Evolutionary conservation across 2,113 vertebrate genomes (phyloP).

Genomic region (Syngnathoides biaculeatus): DNA sequence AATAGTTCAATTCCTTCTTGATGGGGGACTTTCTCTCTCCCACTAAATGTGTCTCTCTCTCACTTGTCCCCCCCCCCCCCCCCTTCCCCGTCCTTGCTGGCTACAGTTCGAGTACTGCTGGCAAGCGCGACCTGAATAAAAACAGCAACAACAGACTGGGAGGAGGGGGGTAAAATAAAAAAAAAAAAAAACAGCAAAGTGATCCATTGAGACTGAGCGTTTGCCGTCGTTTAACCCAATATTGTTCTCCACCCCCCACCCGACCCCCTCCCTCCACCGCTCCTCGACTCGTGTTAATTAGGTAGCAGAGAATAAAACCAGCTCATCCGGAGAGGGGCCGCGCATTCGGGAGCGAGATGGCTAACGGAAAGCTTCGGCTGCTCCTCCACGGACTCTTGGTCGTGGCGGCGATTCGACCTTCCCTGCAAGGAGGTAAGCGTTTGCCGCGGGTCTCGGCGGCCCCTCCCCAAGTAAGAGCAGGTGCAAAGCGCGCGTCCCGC

Average conservation of each 20-base stretch:
- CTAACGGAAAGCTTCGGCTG: slow-evolving; percentile 79
- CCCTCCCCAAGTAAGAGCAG: slow-evolving; percentile 39
- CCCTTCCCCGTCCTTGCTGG: slow-evolving; percentile 56
- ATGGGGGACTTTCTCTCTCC: slow-evolving; percentile 33
- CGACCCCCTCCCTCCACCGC: slow-evolving; percentile 17
- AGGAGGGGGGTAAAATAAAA: slow-evolving; percentile 60
- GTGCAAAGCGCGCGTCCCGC: slow-evolving; percentile 37
- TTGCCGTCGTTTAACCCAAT: slow-evolving; percentile 78
- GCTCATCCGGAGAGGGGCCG: slow-evolving; percentile 76
- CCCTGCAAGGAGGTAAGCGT: slow-evolving; percentile 91
- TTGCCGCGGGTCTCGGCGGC: slow-evolving; percentile 38
- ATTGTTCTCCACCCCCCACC: slow-evolving; percentile 58
- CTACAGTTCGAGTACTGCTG: slow-evolving; percentile 70
- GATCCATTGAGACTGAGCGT: slow-evolving; percentile 72
- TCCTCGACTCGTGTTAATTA: slow-evolving; percentile 81
- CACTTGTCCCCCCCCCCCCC: slow-evolving; percentile 20
- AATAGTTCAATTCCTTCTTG: slow-evolving; percentile 66
- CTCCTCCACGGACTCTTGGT: slow-evolving; percentile 82
- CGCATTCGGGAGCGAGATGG: slow-evolving; percentile 91
- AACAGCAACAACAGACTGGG: slow-evolving; percentile 78
- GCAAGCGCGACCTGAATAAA: slow-evolving; percentile 81
- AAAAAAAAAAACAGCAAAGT: slow-evolving; percentile 75
- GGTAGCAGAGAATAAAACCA: slow-evolving; percentile 90
- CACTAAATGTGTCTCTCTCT: slow-evolving; percentile 25
- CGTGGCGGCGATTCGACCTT: slow-evolving; percentile 76